Evolutionary conservation across 2,797 vertebrate species (phyloP).

Genomic region (Champsocephalus esox): DNA sequence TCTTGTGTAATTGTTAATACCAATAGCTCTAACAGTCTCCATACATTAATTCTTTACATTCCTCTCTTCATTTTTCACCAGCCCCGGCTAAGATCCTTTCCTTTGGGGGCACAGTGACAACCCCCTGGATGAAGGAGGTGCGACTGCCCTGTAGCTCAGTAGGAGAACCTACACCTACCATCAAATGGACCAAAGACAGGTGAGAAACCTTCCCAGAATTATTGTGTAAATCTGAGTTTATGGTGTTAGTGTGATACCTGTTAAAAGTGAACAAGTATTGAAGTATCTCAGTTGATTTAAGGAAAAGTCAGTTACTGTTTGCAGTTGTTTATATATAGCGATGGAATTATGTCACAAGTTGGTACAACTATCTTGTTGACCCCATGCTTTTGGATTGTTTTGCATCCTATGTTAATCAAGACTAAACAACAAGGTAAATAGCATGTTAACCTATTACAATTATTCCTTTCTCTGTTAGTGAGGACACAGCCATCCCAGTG

Average conservation of each 20-base stretch:
- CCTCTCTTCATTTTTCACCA: conserved; percentile 55
- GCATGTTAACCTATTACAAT: neutral
- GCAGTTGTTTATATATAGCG: neutral
- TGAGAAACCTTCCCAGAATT: conserved; percentile 58
- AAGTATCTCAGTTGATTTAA: neutral
- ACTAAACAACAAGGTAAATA: neutral
- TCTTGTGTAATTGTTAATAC: conserved; percentile 5
- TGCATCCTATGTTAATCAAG: neutral
- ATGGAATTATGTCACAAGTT: neutral
- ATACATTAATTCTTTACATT: conserved; percentile 1
- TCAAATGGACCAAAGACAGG: conserved; percentile 99
- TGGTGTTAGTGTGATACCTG: neutral
- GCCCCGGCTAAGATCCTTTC: conserved; percentile 98
- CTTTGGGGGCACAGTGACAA: conserved; percentile 96
- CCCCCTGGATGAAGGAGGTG: conserved; percentile 99
- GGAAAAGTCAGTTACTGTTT: neutral
- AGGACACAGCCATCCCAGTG: conserved; percentile 94
- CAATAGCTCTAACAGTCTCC: conserved; percentile 1
- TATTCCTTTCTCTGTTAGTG: conserved; percentile 76
- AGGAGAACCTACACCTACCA: conserved; percentile 93
- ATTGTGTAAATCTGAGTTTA: neutral
- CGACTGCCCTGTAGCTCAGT: conserved; percentile 95
- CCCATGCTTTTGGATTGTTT: neutral
- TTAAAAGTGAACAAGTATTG: neutral
- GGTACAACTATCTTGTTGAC: neutral